These are phyloP conservation scores for Chalcosyrphus nemorum DNA, from an alignment of 2,888 invertebrate species.

Conservation along the genomic window DNA sequence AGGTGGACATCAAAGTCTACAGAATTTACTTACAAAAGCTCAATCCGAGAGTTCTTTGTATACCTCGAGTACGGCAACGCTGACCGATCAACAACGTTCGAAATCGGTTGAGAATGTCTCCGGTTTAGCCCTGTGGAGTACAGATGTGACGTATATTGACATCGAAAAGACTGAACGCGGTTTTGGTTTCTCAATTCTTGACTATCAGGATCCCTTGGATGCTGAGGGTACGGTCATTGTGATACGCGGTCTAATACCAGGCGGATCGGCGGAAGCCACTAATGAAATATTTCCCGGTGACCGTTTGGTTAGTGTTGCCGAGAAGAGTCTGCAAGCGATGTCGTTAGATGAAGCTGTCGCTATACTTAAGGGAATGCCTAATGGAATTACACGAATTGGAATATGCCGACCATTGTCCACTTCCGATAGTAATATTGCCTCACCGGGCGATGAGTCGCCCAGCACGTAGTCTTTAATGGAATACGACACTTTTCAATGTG, in stretches of 20 bases:
- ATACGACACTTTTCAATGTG: slow-evolving; percentile 75
- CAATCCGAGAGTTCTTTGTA: slow-evolving; percentile 97
- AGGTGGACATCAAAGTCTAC: slow-evolving; percentile 92
- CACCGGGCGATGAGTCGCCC: slow-evolving; percentile 80
- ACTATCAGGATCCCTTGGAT: slow-evolving; percentile 98
- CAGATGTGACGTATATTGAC: slow-evolving; percentile 95
- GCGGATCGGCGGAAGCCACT: slow-evolving; percentile 98
- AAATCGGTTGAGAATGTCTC: slow-evolving; percentile 97
- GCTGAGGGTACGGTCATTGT: slow-evolving; percentile 97
- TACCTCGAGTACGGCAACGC: slow-evolving; percentile 92
- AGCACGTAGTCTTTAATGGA: slow-evolving; percentile 81
- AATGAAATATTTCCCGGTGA: slow-evolving; percentile 98
- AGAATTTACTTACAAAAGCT: slow-evolving; percentile 93
- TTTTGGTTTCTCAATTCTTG: slow-evolving; percentile 98
- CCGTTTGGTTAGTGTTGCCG: slow-evolving; percentile 95
- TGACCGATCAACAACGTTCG: slow-evolving; percentile 90
- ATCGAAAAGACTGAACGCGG: slow-evolving; percentile 97
- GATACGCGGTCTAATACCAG: slow-evolving; percentile 97
- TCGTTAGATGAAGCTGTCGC: slow-evolving; percentile 97
- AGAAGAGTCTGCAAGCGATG: slow-evolving; percentile 93
- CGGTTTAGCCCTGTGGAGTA: slow-evolving; percentile 98
- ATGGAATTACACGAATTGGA: slow-evolving; percentile 94
- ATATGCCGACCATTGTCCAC: slow-evolving; percentile 89
- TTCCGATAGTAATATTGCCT: slow-evolving; percentile 82
- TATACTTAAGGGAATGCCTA: slow-evolving; percentile 96